Evolutionary conservation across 2,113 vertebrate species (phyloP).

Genomic region (Romanogobio albipinnatus): DNA sequence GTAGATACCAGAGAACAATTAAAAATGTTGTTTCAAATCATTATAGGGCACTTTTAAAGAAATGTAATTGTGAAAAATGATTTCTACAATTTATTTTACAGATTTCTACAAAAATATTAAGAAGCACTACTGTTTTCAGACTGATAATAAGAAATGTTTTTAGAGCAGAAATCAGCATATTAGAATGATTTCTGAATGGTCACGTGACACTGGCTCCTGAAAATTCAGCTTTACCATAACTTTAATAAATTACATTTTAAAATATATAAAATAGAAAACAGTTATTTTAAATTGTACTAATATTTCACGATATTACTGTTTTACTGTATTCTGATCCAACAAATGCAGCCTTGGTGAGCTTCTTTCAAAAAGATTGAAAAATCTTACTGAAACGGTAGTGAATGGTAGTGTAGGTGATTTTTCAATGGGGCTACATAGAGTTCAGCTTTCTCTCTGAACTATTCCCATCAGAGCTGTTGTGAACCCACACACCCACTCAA

Average conservation of each 20-base stretch:
- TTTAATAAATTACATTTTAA: background rate
- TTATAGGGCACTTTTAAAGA: too few relatives aligned
- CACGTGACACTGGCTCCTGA: background rate
- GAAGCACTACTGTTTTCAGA: background rate
- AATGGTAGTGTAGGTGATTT: background rate
- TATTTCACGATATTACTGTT: background rate
- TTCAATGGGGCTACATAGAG: background rate
- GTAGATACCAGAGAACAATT: too few relatives aligned
- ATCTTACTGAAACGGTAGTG: background rate
- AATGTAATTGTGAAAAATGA: background rate
- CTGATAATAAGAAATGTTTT: background rate
- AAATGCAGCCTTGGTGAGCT: background rate
- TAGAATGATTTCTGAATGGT: background rate
- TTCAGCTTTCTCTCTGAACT: background rate
- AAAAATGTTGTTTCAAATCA: too few relatives aligned
- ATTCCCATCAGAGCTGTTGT: background rate
- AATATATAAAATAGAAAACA: too few relatives aligned
- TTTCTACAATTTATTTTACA: too few relatives aligned
- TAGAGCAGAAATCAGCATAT: background rate
- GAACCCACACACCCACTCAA: background rate
- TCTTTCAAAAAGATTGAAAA: background rate
- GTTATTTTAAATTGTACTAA: background rate
- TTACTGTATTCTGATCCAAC: background rate
- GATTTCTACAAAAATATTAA: too few relatives aligned
- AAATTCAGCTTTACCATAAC: background rate